Conservation (phyloP, 2,113 vertebrate species). For the Redunca redunca region DNA sequence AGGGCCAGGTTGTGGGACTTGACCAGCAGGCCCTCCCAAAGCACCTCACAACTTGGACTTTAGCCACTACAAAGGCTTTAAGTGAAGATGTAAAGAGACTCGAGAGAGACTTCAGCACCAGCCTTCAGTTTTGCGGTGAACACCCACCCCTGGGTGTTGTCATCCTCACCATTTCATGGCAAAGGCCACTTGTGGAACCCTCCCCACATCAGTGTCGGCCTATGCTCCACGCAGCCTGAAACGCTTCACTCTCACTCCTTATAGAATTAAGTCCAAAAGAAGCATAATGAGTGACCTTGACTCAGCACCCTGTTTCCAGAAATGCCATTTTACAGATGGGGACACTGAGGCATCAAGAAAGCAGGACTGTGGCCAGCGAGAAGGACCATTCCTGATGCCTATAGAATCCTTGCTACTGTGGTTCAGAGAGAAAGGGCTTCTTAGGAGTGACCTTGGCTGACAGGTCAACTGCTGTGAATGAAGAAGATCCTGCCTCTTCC, state of each 20-base stretch:
- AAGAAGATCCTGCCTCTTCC: background rate
- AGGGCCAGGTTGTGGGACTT: background rate
- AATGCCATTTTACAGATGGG: background rate
- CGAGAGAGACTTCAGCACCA: background rate
- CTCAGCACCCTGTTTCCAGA: background rate
- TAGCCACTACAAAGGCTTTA: background rate
- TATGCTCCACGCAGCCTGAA: background rate
- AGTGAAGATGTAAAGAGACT: background rate
- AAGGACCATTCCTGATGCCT: background rate
- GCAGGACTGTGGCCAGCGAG: background rate
- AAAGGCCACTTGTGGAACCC: background rate
- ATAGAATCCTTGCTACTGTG: background rate
- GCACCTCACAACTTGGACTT: background rate
- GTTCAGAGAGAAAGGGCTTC: background rate
- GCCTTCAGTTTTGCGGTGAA: background rate
- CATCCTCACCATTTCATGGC: accelerated
- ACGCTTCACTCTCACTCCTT: background rate
- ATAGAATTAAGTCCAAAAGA: background rate
- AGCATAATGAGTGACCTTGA: background rate
- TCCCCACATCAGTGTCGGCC: accelerated
- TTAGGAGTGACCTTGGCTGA: background rate
- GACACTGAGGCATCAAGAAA: background rate
- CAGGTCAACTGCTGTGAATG: background rate
- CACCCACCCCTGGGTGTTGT: accelerated
- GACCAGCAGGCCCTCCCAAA: background rate